Conservation (phyloP, 2,113 vertebrate genomes). For the Nematolebias whitei region DNA sequence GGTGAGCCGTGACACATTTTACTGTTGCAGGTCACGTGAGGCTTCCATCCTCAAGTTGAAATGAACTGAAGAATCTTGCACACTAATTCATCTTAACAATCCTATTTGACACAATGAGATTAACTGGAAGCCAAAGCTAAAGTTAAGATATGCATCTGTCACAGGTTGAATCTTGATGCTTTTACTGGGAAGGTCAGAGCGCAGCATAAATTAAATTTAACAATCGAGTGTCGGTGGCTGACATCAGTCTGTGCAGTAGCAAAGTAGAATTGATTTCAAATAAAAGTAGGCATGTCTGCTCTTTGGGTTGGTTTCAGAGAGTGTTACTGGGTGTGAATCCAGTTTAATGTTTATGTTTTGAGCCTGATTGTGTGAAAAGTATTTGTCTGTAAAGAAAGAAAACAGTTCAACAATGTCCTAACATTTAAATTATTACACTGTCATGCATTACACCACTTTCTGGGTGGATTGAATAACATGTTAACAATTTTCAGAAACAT, state of each 20-base stretch:
- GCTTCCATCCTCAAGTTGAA: slow-evolving; percentile 17
- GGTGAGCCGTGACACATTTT: slow-evolving; percentile 27
- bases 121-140: neutral
- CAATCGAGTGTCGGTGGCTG: neutral
- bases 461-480: too few relatives aligned
- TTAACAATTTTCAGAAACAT: neutral
- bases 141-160: neutral
- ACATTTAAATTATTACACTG: too few relatives aligned
- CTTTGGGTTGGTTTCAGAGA: neutral
- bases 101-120: slow-evolving; percentile 10
- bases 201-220: neutral
- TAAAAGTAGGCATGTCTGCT: neutral
- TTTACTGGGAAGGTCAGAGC: neutral
- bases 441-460: too few relatives aligned
- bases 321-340: neutral
- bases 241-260: neutral
- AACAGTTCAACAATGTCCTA: too few relatives aligned
- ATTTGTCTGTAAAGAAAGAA: too few relatives aligned
- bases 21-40: slow-evolving; percentile 41
- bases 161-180: neutral
- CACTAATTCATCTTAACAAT: slow-evolving; percentile 25
- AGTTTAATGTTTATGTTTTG: neutral
- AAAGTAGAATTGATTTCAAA: neutral
- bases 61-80: slow-evolving; percentile 21
- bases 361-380: neutral